phyloP scores from a whole-genome alignment of 2,888 invertebrate genomes.

The Pyrgus malvae region DNA sequence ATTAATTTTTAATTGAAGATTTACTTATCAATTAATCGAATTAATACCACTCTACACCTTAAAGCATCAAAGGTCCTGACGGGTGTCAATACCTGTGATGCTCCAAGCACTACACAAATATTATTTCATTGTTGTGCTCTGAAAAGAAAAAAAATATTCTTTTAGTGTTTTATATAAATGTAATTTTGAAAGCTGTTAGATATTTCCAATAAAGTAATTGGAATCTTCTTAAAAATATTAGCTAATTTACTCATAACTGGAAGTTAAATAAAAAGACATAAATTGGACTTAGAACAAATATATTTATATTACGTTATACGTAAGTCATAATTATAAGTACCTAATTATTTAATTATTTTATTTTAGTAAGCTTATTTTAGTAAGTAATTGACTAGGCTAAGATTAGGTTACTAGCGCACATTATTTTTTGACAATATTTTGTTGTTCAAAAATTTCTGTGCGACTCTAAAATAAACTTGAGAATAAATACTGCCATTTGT shows the following conservation, averaged over 20 bases:
- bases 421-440: background rate
- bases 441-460: background rate
- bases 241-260: background rate
- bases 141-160: too few species aligned
- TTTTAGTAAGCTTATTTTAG: conserved; percentile 4
- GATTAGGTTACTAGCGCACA: background rate
- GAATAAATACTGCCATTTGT: background rate
- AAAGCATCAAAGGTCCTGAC: too few species aligned
- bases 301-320: conserved; percentile 1
- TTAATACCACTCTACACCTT: too few species aligned
- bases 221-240: too few species aligned
- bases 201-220: too few species aligned
- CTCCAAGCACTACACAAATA: too few species aligned
- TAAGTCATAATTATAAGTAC: background rate
- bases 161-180: too few species aligned
- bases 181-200: too few species aligned
- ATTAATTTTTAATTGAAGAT: too few species aligned
- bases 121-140: too few species aligned
- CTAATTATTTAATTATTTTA: background rate
- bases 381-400: background rate
- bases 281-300: conserved; percentile 6
- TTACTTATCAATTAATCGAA: too few species aligned
- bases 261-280: conserved; percentile 11
- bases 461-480: background rate
- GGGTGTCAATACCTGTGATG: too few species aligned